phyloP scores from a whole-genome alignment of 2,888 invertebrate species.

The Protophormia terraenovae region DNA sequence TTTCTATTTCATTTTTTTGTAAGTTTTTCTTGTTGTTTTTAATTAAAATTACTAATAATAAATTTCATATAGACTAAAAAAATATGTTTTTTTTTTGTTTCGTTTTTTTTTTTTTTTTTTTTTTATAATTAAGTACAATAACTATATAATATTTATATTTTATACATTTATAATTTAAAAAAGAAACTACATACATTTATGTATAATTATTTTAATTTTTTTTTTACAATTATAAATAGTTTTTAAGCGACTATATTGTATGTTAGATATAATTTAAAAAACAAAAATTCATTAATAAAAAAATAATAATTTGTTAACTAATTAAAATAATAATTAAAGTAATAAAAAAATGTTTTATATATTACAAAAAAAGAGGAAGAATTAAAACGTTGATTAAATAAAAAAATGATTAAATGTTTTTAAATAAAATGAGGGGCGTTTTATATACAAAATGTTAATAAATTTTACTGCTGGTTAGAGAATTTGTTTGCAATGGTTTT shows the following conservation, averaged over 20 bases:
- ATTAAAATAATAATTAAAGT: slow-evolving; percentile 77
- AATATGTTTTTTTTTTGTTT: slow-evolving; percentile 71
- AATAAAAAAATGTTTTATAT: not conserved
- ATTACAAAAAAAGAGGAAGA: not conserved
- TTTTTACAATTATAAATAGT: slow-evolving; percentile 73
- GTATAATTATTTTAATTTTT: slow-evolving; percentile 44
- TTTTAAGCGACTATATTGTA: slow-evolving; percentile 55
- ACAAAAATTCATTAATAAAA: slow-evolving; percentile 61
- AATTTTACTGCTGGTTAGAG: not conserved
- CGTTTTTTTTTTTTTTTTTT: slow-evolving; percentile 44
- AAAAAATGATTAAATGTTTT: not conserved
- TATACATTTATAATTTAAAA: slow-evolving; percentile 70
- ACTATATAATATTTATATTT: slow-evolving; percentile 47
- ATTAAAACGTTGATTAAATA: not conserved
- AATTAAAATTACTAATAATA: slow-evolving; percentile 70
- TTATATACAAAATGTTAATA: not conserved
- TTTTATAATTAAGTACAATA: slow-evolving; percentile 71
- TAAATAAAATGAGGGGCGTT: not conserved
- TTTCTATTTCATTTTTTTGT: slow-evolving; percentile 72
- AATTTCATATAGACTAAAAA: slow-evolving; percentile 74
- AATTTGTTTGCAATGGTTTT: no score
- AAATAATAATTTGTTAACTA: slow-evolving; percentile 43
- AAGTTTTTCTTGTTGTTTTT: slow-evolving; percentile 70
- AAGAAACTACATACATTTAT: slow-evolving; percentile 65
- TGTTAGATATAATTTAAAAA: slow-evolving; percentile 71